Conservation (phyloP, 2,113 vertebrate genomes). For the Nansenia antarctica region DNA sequence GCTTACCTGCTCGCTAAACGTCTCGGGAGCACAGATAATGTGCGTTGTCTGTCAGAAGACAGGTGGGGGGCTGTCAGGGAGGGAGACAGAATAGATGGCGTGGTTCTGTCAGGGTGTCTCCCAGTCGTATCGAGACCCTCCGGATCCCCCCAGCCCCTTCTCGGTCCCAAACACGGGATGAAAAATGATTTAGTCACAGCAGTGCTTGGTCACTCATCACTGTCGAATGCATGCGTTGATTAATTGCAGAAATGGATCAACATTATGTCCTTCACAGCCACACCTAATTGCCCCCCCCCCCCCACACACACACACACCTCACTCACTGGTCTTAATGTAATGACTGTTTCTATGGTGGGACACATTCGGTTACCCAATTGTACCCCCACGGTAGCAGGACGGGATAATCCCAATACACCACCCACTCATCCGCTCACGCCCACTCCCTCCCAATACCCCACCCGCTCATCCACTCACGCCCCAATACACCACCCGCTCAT, state of each 20-base stretch:
- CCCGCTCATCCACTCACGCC: too few relatives aligned
- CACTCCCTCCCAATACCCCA: too few relatives aligned
- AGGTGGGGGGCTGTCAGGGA: conserved; percentile 97
- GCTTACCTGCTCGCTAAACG: conserved; percentile 87
- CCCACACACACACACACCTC: conserved; percentile 53
- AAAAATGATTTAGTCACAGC: conserved; percentile 99
- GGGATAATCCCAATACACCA: too few relatives aligned
- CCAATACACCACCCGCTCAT: too few relatives aligned
- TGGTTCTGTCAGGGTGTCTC: conserved; percentile 95
- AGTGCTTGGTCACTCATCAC: conserved; percentile 91
- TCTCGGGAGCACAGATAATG: conserved; percentile 97
- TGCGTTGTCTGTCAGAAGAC: conserved; percentile 95
- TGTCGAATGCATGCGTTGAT: conserved; percentile 92
- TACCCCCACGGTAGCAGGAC: conserved; percentile 22
- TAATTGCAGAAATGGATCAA: conserved; percentile 82
- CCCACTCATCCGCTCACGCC: too few relatives aligned
- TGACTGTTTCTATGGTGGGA: conserved; percentile 90
- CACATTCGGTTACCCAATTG: conserved; percentile 39
- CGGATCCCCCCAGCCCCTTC: conserved; percentile 83
- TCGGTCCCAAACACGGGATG: conserved; percentile 88
- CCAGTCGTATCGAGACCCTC: conserved; percentile 95
- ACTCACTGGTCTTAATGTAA: conserved; percentile 96
- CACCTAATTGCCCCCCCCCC: conserved; percentile 6
- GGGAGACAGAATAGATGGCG: conserved; percentile 96
- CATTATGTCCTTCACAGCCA: conserved; percentile 25